Evolutionary conservation across 2,113 vertebrate species (phyloP).

Genomic region (Chamaea fasciata): DNA sequence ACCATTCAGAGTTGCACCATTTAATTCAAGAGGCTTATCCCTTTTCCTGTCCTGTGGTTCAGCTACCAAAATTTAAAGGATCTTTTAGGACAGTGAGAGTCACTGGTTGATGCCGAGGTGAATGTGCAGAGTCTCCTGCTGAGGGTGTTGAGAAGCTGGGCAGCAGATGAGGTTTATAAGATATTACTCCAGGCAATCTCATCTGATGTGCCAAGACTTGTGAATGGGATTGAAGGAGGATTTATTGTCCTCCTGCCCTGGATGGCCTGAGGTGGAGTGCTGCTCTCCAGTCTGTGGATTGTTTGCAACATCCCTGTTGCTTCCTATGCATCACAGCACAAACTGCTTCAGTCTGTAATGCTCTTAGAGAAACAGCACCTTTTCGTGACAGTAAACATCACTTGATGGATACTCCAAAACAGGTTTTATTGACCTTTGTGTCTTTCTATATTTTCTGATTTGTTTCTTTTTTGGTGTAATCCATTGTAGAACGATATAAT

Average conservation of each 20-base stretch:
- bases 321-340: not conserved
- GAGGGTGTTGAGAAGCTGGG: not conserved
- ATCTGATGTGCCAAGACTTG: not conserved
- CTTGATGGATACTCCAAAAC: conserved; percentile 8
- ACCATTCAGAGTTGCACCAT: not conserved
- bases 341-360: not conserved
- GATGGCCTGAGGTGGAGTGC: not conserved
- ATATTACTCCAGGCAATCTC: not conserved
- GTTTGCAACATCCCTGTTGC: not conserved
- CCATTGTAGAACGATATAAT: not conserved
- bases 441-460: not conserved
- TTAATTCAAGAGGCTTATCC: not conserved
- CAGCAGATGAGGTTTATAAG: not conserved
- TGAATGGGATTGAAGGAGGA: not conserved
- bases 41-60: not conserved
- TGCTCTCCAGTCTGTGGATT: not conserved
- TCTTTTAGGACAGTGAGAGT: not conserved
- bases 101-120: not conserved
- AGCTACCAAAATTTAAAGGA: not conserved
- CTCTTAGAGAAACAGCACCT: not conserved
- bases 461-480: not conserved
- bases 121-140: not conserved
- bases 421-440: conserved; percentile 4
- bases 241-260: not conserved
- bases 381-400: not conserved